phyloP scores from a whole-genome alignment of 1,140 invertebrate species.

The Eriocheir sinensis region DNA sequence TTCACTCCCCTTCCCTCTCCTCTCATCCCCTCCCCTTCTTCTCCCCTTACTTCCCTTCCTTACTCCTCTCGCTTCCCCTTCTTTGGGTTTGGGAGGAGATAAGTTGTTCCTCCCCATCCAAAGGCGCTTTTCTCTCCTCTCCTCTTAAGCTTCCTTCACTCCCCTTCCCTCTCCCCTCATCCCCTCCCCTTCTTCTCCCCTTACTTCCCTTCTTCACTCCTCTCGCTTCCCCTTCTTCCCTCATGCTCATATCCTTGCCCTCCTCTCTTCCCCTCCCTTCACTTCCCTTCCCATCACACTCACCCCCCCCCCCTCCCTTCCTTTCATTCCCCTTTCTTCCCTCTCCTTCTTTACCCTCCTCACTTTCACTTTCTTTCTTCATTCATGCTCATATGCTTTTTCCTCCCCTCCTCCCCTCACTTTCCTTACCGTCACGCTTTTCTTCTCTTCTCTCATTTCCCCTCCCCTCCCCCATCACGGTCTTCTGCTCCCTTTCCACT shows the following conservation, averaged over 20 bases:
- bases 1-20: no score
- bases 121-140: no score
- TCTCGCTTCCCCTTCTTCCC: neutral
- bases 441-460: neutral
- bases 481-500: no score
- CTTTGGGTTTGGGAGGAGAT: no score
- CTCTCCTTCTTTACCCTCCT: neutral
- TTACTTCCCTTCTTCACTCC: neutral
- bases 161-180: neutral
- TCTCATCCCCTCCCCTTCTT: no score
- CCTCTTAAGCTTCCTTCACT: neutral
- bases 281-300: no score
- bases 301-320: neutral
- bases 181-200: no score
- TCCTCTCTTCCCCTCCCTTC: neutral
- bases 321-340: neutral
- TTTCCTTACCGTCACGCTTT: neutral
- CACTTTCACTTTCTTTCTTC: neutral
- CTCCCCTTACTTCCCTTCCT: no score
- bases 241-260: no score
- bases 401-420: neutral
- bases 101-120: no score
- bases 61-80: no score
- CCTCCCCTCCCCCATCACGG: neutral
- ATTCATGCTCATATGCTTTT: no score